A percentile compares a stretch with the other conserved stretches of the same genome.
Conservation (phyloP, 37 sponge, comb jelly and placozoan genomes). For the Halisarca cf. caerulea region DNA sequence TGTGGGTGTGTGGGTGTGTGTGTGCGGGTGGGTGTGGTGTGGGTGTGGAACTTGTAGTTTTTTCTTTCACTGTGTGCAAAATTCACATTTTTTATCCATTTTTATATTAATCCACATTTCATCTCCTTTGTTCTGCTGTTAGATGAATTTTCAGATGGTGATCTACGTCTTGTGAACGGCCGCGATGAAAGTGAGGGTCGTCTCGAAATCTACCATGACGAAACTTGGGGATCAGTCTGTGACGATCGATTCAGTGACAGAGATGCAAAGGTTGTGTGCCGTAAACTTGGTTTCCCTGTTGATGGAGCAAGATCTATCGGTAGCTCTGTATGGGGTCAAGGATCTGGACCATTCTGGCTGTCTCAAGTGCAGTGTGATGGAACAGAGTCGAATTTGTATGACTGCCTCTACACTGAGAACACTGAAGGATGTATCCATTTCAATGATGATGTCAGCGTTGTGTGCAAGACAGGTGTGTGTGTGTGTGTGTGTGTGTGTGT, state of each 20-base stretch:
- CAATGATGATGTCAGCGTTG: slow-evolving; percentile 32
- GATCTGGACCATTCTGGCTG: slow-evolving; percentile 36
- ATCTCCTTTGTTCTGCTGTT: not conserved
- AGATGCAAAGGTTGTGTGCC: slow-evolving; percentile 45
- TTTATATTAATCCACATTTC: too few species aligned
- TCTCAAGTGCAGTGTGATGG: slow-evolving; percentile 31
- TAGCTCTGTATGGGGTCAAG: slow-evolving; percentile 22
- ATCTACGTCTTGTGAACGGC: slow-evolving; percentile 46
- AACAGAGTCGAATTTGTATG: slow-evolving; percentile 4
- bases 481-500: slow-evolving; percentile 5
- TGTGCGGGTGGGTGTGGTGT: too few species aligned
- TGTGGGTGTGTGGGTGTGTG: not conserved
- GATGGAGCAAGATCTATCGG: slow-evolving; percentile 4
- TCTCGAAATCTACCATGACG: slow-evolving; percentile 32
- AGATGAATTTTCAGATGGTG: slow-evolving; percentile 18
- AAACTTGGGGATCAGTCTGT: slow-evolving; percentile 43
- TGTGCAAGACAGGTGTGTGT: slow-evolving; percentile 2
- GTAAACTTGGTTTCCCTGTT: slow-evolving; percentile 33
- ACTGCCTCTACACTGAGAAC: slow-evolving; percentile 26
- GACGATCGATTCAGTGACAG: slow-evolving; percentile 27
- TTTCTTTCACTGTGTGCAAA: not conserved
- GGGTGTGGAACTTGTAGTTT: not conserved
- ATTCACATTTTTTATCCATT: not conserved
- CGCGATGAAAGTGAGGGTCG: slow-evolving; percentile 23
- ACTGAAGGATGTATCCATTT: slow-evolving; percentile 16